phyloP scores from a whole-genome alignment of 2,888 invertebrate genomes.

The Drosophila tanythrix region DNA sequence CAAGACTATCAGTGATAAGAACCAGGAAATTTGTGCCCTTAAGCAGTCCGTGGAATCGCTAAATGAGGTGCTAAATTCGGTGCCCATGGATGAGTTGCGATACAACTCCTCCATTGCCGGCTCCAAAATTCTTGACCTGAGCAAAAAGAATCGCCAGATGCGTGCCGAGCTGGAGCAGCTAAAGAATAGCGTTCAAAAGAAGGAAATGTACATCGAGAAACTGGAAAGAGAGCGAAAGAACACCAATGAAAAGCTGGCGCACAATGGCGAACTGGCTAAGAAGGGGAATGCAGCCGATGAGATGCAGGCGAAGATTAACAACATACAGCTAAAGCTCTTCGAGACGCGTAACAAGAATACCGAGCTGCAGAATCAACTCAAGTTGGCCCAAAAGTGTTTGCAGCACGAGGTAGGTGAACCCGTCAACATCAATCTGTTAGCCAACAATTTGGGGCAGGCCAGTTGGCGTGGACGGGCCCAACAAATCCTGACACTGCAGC shows the following conservation, averaged over 20 bases:
- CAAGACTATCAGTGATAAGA: slow-evolving; percentile 75
- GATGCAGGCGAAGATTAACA: slow-evolving; percentile 85
- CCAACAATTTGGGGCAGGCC: slow-evolving; percentile 86
- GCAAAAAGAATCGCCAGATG: slow-evolving; percentile 82
- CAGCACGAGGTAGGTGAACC: slow-evolving; percentile 91
- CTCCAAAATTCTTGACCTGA: slow-evolving; percentile 82
- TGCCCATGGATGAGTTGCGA: slow-evolving; percentile 81
- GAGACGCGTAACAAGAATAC: slow-evolving; percentile 89
- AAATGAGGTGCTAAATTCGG: slow-evolving; percentile 82
- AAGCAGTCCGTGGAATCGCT: slow-evolving; percentile 79
- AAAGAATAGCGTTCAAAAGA: slow-evolving; percentile 73
- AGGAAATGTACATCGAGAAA: slow-evolving; percentile 70
- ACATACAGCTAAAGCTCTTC: slow-evolving; percentile 87
- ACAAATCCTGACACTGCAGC: slow-evolving; percentile 89
- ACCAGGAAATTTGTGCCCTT: slow-evolving; percentile 77
- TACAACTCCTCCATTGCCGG: slow-evolving; percentile 80
- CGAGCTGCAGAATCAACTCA: slow-evolving; percentile 89
- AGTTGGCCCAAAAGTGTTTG: slow-evolving; percentile 90
- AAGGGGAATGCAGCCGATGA: slow-evolving; percentile 85
- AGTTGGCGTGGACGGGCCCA: slow-evolving; percentile 93
- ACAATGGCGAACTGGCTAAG: slow-evolving; percentile 52
- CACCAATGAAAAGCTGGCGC: slow-evolving; percentile 52
- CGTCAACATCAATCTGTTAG: slow-evolving; percentile 88
- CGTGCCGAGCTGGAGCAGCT: slow-evolving; percentile 77
- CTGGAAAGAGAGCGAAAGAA: slow-evolving; percentile 66